Percentiles rank a stretch among this genome's conserved stretches.
Evolutionary conservation across 2,888 invertebrate genomes (phyloP).

Genomic region (Ophraella communa): DNA sequence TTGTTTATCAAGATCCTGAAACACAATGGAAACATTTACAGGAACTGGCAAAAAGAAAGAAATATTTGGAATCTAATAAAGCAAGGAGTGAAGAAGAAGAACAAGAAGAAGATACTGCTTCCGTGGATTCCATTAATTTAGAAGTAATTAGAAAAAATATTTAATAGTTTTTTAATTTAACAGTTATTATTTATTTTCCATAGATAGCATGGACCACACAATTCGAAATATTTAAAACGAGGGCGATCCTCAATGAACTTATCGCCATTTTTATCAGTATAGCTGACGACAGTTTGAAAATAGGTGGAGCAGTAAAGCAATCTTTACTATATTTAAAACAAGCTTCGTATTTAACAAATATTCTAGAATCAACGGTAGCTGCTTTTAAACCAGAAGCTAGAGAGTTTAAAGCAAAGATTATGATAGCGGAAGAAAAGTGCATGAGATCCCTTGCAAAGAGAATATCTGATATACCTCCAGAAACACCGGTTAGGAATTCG

Average conservation of each 20-base stretch:
- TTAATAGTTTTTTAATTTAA: neutral
- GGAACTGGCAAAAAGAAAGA: conserved; percentile 31
- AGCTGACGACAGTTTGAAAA: conserved; percentile 69
- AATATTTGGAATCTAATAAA: conserved; percentile 33
- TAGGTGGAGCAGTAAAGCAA: conserved; percentile 65
- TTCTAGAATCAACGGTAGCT: conserved; percentile 65
- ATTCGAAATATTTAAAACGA: conserved; percentile 67
- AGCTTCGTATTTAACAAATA: conserved; percentile 69
- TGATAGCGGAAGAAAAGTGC: conserved; percentile 32
- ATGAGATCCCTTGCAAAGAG: conserved; percentile 26
- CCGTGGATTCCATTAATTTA: conserved; percentile 63
- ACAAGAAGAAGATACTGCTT: conserved; percentile 38
- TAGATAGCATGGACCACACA: conserved; percentile 50
- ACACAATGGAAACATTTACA: conserved; percentile 37
- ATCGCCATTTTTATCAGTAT: conserved; percentile 76
- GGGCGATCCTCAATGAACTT: conserved; percentile 72
- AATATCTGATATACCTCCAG: conserved; percentile 31
- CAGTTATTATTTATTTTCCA: conserved; percentile 18
- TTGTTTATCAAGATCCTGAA: conserved; percentile 37
- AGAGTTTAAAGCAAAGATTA: conserved; percentile 33
- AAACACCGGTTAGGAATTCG: conserved; percentile 41
- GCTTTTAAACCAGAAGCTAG: conserved; percentile 61
- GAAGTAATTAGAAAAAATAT: conserved; percentile 58
- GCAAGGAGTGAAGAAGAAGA: conserved; percentile 35
- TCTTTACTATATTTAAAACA: conserved; percentile 75